A percentile compares a stretch with the other conserved stretches of the same genome.
Evolutionary conservation across 2,888 invertebrate species (phyloP).

Genomic region (Oligia fasciuncula): DNA sequence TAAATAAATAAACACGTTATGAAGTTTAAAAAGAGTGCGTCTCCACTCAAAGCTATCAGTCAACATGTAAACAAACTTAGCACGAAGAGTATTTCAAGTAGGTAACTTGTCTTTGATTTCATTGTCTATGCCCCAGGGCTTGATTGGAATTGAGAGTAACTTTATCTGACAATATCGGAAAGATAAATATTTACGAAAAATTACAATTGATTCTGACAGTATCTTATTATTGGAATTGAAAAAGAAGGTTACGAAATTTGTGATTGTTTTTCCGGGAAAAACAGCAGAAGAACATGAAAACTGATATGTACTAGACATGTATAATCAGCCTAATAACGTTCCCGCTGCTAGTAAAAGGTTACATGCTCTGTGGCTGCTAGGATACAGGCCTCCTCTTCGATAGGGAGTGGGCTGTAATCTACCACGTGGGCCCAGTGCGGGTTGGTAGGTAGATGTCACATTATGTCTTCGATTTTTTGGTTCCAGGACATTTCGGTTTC

Average conservation of each 20-base stretch:
- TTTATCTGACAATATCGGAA: constrained; percentile 47
- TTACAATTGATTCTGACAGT: constrained; percentile 30
- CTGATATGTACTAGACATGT: neutral
- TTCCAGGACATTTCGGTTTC: neutral
- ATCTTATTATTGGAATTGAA: constrained; percentile 17
- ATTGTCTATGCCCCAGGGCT: constrained; percentile 58
- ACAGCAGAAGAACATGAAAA: neutral
- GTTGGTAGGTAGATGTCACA: neutral
- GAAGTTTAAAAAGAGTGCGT: constrained; percentile 20
- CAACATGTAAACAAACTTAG: constrained; percentile 51
- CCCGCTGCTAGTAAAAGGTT: neutral
- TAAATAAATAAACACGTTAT: neutral
- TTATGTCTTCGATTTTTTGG: neutral
- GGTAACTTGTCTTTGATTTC: constrained; percentile 68
- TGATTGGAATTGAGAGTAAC: constrained; percentile 66
- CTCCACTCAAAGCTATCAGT: constrained; percentile 53
- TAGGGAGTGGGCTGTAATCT: neutral
- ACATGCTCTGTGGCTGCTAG: too few species aligned
- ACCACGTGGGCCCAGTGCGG: neutral
- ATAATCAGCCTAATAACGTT: neutral
- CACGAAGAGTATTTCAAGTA: constrained; percentile 55
- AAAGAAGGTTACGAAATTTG: neutral
- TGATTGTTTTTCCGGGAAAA: neutral
- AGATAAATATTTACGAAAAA: constrained; percentile 34
- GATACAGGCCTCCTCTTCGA: neutral